Percentiles rank a stretch among this genome's conserved stretches.
Conservation (phyloP, 1,140 invertebrate genomes). For the Halesus radiatus region DNA sequence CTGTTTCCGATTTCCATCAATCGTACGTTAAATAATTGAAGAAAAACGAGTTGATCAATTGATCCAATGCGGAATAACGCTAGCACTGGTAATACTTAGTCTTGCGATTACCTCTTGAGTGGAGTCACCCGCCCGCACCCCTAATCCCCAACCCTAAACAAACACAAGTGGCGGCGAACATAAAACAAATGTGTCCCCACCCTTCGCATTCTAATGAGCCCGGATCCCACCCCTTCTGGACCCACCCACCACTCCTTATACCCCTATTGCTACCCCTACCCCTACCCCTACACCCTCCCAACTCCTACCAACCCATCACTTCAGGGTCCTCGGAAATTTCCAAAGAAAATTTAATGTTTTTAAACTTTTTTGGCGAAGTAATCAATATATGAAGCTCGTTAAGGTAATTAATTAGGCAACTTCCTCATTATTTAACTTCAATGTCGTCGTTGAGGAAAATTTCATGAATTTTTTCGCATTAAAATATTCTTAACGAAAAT, state of each 20-base stretch:
- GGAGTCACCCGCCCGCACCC: background rate
- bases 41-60: no score
- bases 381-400: slow-evolving; percentile 11
- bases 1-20: no score
- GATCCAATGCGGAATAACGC: no score
- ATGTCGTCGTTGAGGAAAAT: background rate
- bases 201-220: slow-evolving; percentile 34
- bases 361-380: slow-evolving; percentile 6
- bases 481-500: background rate
- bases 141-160: background rate
- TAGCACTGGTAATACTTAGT: background rate
- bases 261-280: no score
- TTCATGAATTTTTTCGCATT: background rate
- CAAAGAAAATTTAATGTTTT: slow-evolving; percentile 1
- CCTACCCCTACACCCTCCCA: background rate
- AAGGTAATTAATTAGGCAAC: slow-evolving; percentile 6
- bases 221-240: slow-evolving; percentile 1
- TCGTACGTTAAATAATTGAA: no score
- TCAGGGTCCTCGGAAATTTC: background rate
- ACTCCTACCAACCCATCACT: slow-evolving; percentile 1
- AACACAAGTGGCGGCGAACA: slow-evolving; percentile 37
- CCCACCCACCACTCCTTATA: background rate
- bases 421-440: background rate
- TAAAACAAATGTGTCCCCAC: slow-evolving; percentile 43
- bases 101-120: slow-evolving; percentile 19